Evolutionary conservation across 2,888 invertebrate species (phyloP).

Genomic region (Trissonchulus sp.): DNA sequence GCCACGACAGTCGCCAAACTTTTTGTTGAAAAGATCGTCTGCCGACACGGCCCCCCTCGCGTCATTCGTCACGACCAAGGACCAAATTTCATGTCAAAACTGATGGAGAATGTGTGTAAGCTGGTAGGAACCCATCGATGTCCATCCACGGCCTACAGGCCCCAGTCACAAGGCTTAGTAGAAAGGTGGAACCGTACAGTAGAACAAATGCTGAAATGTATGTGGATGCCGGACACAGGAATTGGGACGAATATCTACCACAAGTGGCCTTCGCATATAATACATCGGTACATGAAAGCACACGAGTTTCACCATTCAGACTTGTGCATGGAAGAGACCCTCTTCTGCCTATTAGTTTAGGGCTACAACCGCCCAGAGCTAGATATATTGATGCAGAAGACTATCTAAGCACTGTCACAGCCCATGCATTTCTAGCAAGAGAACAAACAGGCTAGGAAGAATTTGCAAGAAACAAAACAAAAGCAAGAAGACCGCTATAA

Average conservation of each 20-base stretch:
- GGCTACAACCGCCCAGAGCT: not conserved
- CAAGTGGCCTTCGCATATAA: not conserved
- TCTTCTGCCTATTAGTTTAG: not conserved
- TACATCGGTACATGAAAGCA: not conserved
- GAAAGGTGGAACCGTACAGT: no score
- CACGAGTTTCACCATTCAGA: constrained; percentile 1
- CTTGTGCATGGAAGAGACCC: not conserved
- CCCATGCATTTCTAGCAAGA: not conserved
- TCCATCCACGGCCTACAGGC: not conserved
- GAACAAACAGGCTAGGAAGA: not conserved
- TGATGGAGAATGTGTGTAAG: not conserved
- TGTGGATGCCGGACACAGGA: not conserved
- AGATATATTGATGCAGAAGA: not conserved
- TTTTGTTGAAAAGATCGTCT: no score
- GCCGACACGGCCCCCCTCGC: not conserved
- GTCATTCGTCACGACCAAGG: constrained; percentile 6
- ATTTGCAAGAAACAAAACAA: not conserved
- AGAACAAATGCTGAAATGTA: no score
- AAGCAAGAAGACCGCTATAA: not conserved
- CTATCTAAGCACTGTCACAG: not conserved
- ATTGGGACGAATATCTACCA: no score
- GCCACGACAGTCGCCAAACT: not conserved
- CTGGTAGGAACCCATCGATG: not conserved
- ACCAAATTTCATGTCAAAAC: constrained; percentile 11
- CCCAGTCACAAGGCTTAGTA: constrained; percentile 7